phyloP scores from a whole-genome alignment of 1,140 invertebrate species.

The Planococcus citri region DNA sequence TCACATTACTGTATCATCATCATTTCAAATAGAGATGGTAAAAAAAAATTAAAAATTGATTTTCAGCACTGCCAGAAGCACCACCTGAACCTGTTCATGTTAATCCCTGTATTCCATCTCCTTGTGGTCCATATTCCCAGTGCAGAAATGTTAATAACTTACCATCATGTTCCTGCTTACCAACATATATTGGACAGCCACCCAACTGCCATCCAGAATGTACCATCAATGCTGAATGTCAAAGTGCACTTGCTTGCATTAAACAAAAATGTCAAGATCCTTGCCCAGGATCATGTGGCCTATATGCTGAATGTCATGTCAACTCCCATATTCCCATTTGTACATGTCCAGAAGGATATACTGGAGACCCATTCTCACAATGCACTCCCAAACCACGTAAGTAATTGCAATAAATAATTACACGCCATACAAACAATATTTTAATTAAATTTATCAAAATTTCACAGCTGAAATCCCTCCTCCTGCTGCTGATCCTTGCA shows the following conservation, averaged over 20 bases:
- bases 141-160: constrained; percentile 39
- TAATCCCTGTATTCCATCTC: constrained; percentile 35
- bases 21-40: constrained; percentile 48
- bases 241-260: constrained; percentile 46
- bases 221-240: constrained; percentile 47
- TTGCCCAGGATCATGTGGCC: constrained; percentile 53
- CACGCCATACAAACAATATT: background rate
- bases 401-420: no score
- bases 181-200: constrained; percentile 49
- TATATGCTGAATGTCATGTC: constrained; percentile 38
- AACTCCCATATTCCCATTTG: constrained; percentile 43
- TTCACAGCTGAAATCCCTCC: constrained; percentile 26
- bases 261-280: constrained; percentile 52
- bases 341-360: constrained; percentile 39
- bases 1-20: constrained; percentile 32
- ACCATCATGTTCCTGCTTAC: constrained; percentile 47
- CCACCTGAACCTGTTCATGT: constrained; percentile 24
- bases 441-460: background rate
- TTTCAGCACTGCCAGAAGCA: constrained; percentile 28
- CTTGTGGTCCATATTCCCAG: constrained; percentile 40
- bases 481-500: constrained; percentile 32
- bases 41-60: constrained; percentile 46
- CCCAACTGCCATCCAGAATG: constrained; percentile 55
- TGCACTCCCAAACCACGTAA: constrained; percentile 33
- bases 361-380: constrained; percentile 39